Base-by-base conservation (phyloP, 2,113 vertebrate genomes). In the Aspidoscelis tigris region DNA sequence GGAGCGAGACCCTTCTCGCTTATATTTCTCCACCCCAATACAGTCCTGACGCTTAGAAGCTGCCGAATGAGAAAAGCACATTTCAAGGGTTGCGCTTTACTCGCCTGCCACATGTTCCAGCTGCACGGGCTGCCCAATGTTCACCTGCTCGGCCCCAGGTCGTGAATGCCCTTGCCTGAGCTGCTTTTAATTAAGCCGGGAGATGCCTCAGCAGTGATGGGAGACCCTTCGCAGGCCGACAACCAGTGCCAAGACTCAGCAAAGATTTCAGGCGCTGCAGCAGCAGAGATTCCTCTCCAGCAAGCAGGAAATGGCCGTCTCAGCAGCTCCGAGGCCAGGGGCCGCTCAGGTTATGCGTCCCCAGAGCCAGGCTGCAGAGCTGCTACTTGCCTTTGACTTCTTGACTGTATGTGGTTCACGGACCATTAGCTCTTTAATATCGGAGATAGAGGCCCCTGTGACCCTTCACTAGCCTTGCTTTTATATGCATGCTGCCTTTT, bases 121-220 rank as follows among this genome's bases (percentile, higher is more conserved):
- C 71, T 24, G 20, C 9, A 16, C 18, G 44, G 64, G n/a, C 73
- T 9, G n/a, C 43, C 21, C 20, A 65, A 76, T 44, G 41, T 68
- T 76, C 73, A 76, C 72, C 81, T 53, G 61, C 72, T 64, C 66
- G 24, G 55, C 26, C 44, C 61, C 44, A 24, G 61, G 73, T 53
- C 50, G 43, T 50, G 39, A 55, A 68, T 8, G n/a, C 21, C 39
- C 81, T 69, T 44, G 10, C 64, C 74, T 82, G 33, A n/a, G 80
- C 41, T 33, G 55, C 41, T 74, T 74, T 82, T 81, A 65, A 82
- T 82, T 81, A 58, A 83, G 44, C 58, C 8, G 44, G 74, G 72
- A 74, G 55, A 50, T 2, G 41, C 2, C 9, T 26, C 1, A 6
- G 81, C 9, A 21, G 10, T 21, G 61, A 26, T 4, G 41, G 71